Base-by-base conservation (phyloP, 2,888 invertebrate genomes). In the Epinotia nisella region DNA sequence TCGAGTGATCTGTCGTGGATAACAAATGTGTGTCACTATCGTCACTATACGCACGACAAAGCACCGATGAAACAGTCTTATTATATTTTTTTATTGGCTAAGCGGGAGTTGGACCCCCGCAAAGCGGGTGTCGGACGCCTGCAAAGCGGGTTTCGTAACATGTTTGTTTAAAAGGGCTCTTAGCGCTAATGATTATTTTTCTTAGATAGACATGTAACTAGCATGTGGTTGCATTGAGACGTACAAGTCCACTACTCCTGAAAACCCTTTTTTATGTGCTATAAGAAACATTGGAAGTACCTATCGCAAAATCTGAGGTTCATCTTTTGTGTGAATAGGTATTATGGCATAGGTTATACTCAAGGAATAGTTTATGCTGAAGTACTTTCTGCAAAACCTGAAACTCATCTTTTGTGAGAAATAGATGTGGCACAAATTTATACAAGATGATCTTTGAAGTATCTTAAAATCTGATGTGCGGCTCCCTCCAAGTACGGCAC, bases 11-110 rank as follows among this genome's bases (percentile, higher is more conserved):
- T 86, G 84, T 82, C 83, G 82, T 82, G 55, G 45, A 35, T 62
- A 86, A 83, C 78, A 82, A 85, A 87, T 91, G 90, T 86, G 88
- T 84, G 89, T 85, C 91, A 85, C 89, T 91, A 90, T 81, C 76
- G 76, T 17, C 75, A 78, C 78, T 76, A 74, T 80, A 80, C 79
- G 81, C 81, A 81, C 81, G 84, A 86, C 84, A 84, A 83, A 82
- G 80, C 79, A 61, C 55, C 60, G 67, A 56, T 56, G 61, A 56
- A 51, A 21, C 51, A 45, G 49, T 53, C 24, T 19, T 61, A 60
- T 66, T 19, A 51, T 21, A 24, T 5, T 56, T 55, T 49, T 65
- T 66, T 66, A 55, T 66, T 15, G 55, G 41, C 15, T n/a, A 41
- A 24, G 55, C 19, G 55, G 39, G 39, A 66, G 55, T 66, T 10